Evolutionary conservation across 2,888 invertebrate genomes (phyloP).

Genomic region (Pollenia labialis): DNA sequence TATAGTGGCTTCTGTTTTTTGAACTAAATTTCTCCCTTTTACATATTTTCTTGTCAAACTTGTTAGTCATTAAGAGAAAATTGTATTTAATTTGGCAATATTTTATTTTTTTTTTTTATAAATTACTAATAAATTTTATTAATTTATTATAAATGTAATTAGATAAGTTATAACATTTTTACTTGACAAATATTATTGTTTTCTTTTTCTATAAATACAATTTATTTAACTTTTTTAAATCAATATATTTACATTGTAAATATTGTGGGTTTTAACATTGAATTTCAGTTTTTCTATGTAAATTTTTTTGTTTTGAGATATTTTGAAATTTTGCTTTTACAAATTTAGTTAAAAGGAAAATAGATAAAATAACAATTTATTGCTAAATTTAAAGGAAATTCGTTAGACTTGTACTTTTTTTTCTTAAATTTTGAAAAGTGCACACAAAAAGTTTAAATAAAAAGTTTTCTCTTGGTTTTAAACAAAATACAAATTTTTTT

Average conservation of each 20-base stretch:
- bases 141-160: constrained; percentile 6
- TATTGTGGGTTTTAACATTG: constrained; percentile 31
- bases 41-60: background rate
- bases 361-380: constrained; percentile 21
- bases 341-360: background rate
- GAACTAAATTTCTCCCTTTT: background rate
- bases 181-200: background rate
- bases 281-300: background rate
- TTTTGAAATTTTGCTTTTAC: background rate
- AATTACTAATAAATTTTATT: constrained; percentile 8
- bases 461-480: constrained; percentile 22
- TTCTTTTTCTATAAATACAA: constrained; percentile 41
- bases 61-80: background rate
- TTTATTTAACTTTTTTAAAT: constrained; percentile 28
- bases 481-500: constrained; percentile 23
- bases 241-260: constrained; percentile 75
- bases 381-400: constrained; percentile 60
- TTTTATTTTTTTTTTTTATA: constrained; percentile 1
- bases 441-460: constrained; percentile 40
- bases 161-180: constrained; percentile 17
- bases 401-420: constrained; percentile 57
- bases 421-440: constrained; percentile 5
- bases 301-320: constrained; percentile 1
- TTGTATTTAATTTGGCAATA: constrained; percentile 20
- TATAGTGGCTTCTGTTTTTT: background rate